Conservation (phyloP, 2,888 invertebrate genomes). For the Melangyna quadrimaculata region DNA sequence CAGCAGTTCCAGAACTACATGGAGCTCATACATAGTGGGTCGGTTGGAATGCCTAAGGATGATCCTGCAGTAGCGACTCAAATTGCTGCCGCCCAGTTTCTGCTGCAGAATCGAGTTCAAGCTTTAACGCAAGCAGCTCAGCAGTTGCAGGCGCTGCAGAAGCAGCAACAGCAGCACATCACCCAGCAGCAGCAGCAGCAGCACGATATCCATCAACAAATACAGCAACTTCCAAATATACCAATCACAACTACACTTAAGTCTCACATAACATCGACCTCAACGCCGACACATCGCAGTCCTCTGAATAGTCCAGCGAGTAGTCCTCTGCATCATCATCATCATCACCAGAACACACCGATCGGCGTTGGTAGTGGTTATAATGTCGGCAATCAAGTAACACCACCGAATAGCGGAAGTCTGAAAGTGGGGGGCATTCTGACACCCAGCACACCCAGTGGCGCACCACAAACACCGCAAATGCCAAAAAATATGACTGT, state of each 20-base stretch:
- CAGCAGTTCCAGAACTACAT: slow-evolving; percentile 81
- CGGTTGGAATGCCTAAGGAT: slow-evolving; percentile 77
- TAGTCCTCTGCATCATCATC: slow-evolving; percentile 76
- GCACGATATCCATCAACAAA: slow-evolving; percentile 66
- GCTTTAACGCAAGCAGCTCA: slow-evolving; percentile 92
- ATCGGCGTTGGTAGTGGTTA: slow-evolving; percentile 73
- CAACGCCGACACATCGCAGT: slow-evolving; percentile 79
- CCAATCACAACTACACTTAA: slow-evolving; percentile 25
- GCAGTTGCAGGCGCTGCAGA: slow-evolving; percentile 90
- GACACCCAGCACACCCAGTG: slow-evolving; percentile 84
- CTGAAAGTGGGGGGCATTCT: slow-evolving; percentile 81
- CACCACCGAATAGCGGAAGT: slow-evolving; percentile 82
- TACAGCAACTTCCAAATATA: slow-evolving; percentile 73
- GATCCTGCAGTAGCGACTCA: slow-evolving; percentile 78
- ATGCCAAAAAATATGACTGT: slow-evolving; percentile 81
- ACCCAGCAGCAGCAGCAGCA: slow-evolving; percentile 65
- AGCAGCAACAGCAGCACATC: slow-evolving; percentile 81
- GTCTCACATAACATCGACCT: slow-evolving; percentile 73
- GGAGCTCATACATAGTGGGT: slow-evolving; percentile 78
- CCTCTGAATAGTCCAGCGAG: slow-evolving; percentile 79
- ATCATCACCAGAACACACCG: slow-evolving; percentile 73
- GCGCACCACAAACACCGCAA: slow-evolving; percentile 82
- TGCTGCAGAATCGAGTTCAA: slow-evolving; percentile 88
- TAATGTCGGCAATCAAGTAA: slow-evolving; percentile 78
- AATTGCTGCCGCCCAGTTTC: slow-evolving; percentile 85